phyloP scores from a whole-genome alignment of 1,140 invertebrate species.

The Agrilus planipennis region DNA sequence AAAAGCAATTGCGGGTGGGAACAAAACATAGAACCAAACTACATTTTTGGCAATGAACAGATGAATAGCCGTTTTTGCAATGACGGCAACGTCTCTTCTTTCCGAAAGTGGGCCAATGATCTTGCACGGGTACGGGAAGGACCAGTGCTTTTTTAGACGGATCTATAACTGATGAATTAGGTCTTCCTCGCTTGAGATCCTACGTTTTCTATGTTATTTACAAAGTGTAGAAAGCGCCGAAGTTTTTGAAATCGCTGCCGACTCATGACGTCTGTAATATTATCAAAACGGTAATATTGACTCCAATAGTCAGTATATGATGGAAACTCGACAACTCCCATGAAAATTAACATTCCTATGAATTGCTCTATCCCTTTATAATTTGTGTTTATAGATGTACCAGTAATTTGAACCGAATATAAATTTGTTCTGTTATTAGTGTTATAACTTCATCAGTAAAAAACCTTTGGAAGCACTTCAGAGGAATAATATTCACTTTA shows the following conservation, averaged over 20 bases:
- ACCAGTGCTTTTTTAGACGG: slow-evolving; percentile 2
- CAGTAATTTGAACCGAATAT: not conserved
- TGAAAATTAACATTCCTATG: not conserved
- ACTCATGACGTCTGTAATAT: slow-evolving; percentile 24
- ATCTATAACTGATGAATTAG: slow-evolving; percentile 2
- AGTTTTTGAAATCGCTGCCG: slow-evolving; percentile 25
- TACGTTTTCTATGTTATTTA: slow-evolving; percentile 19
- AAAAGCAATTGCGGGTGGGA: not conserved
- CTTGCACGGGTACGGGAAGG: slow-evolving; percentile 5
- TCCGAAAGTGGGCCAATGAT: slow-evolving; percentile 4
- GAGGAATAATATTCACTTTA: too few species aligned
- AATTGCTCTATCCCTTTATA: slow-evolving; percentile 1
- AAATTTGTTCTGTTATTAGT: not conserved
- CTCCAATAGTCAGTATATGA: slow-evolving; percentile 15
- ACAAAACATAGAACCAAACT: slow-evolving; percentile 4
- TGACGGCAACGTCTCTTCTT: not conserved
- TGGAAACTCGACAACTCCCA: not conserved
- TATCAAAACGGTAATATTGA: slow-evolving; percentile 7
- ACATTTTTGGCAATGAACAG: slow-evolving; percentile 8
- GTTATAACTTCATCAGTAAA: too few species aligned
- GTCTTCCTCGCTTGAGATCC: slow-evolving; percentile 2
- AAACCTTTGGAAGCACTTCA: too few species aligned
- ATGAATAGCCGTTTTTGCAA: slow-evolving; percentile 1
- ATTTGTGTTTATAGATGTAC: slow-evolving; percentile 1
- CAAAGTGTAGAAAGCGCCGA: slow-evolving; percentile 24